Evolutionary conservation across 2,888 invertebrate species (phyloP), one percentile per base, ranked within the genome.

Genomic region (Troilus luridus): DNA sequence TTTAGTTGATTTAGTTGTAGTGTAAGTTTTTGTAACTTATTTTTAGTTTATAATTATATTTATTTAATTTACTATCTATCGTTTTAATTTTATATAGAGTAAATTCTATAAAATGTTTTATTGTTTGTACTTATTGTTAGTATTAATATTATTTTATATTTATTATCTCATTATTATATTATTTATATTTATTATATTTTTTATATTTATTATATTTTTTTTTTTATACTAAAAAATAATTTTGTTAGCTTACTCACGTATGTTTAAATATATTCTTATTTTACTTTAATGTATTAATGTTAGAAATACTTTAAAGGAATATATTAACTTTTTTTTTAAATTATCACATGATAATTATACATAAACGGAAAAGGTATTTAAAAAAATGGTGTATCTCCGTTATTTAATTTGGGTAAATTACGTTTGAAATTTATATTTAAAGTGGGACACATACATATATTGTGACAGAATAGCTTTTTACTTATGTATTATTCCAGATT

Each of bases 1-100:
- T 90, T 91, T 91, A 64, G 88, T 89, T 58, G 54, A 17, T 91
- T 41, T 77, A 67, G 41, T 88, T 91, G 59, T 77, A 67, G 41
- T 88, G 19, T 54, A 81, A 77, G 41, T 88, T 54, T 24, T 62
- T 90, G 6, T 41, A 62, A 56, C 5, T 88, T n/a, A 64, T n/a
- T 85, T 24, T 90, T 81, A 81, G 11, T 91, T 72, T 8, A 11
- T 8, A n/a, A n/a, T 89, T 89, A 24, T 64, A 19, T 58, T 14
- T 8, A 54, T 64, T 41, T 67, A 88, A 24, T 27, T 72, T 88
- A 56, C 17, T 67, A 88, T 59, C 21, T 27, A 21, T 27, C 41
- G 24, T 67, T 67, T 24, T n/a, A n/a, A 67, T 67, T 67, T 67
- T 67, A 24, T 67, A 3, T 41, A 77, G 27, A 41, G 27, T 41